Percentiles rank a stretch among this genome's conserved stretches.
Evolutionary conservation across 1,140 invertebrate species (phyloP).

Genomic region (Magallana gigas): DNA sequence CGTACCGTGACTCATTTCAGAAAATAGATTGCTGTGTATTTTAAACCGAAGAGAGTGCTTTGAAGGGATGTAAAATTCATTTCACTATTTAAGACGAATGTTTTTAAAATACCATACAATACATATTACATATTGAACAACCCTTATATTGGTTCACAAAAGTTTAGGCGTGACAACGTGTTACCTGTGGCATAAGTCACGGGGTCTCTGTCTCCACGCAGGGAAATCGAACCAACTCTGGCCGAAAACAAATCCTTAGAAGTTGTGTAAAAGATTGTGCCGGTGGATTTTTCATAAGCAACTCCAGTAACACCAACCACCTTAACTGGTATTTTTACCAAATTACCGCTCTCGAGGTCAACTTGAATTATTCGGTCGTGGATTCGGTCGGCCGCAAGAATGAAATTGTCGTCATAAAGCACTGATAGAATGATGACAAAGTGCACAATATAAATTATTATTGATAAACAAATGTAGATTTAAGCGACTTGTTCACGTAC

Average conservation of each 20-base stretch:
- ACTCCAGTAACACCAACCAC: background rate
- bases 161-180: background rate
- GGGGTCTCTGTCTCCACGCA: background rate
- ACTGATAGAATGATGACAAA: background rate
- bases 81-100: too few relatives aligned
- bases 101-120: too few relatives aligned
- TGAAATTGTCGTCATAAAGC: background rate
- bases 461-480: too few relatives aligned
- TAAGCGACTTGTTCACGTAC: too few relatives aligned
- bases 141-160: too few relatives aligned
- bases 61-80: too few relatives aligned
- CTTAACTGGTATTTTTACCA: background rate
- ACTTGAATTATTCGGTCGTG: background rate
- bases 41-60: too few relatives aligned
- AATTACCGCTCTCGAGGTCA: background rate
- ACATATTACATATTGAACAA: too few relatives aligned
- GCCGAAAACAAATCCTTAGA: background rate
- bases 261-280: background rate
- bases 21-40: too few relatives aligned
- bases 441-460: too few relatives aligned
- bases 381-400: background rate
- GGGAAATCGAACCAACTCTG: background rate
- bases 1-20: too few relatives aligned
- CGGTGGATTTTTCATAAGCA: background rate
- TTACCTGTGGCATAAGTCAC: background rate